Base-by-base conservation (phyloP, 2,113 vertebrate genomes). In the Microtus pennsylvanicus region DNA sequence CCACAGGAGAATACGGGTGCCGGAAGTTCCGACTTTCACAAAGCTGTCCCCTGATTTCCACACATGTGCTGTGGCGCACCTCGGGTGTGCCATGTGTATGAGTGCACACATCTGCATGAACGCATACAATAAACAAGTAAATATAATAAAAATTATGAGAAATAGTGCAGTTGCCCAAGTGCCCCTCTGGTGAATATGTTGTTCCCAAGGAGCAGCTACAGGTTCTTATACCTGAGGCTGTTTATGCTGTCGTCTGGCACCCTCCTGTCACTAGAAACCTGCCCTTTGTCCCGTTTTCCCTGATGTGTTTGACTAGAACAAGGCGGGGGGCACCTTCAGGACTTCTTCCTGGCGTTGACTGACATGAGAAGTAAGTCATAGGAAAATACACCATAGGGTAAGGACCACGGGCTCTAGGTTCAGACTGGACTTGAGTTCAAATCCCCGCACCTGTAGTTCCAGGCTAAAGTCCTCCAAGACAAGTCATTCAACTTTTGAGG, bases 201-300 rank as follows among this genome's bases (percentile, higher is more conserved):
- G 1, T 50, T 12, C 67, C 47, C 13, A 83, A 35, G 45, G 24
- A 80, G 30, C 2, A 87, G 70, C 47, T 50, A 14, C 0, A 9
- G 52, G 22, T 85, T 72, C 19, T 74, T 5, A 69, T 19, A 55
- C 10, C 9, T 30, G 61, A 47, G 52, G 26, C n/a, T 80, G 76
- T 13, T 3, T 45, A 9, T 17, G 7, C 42, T 50, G 30, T 38
- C 0, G 22, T 35, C 19, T 0, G 1, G 33, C 1, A 58, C 28
- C 35, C 21, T 38, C 11, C 69, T 14, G 33, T 50, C 88, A 14
- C 81, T 3, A 35, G 80, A 90, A 88, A 74, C 13, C 77, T 86
- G 0, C 22, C 13, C 26, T 88, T 67, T 35, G n/a, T 63, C 82
- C 50, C 21, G 26, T n/a, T 93, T 96, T 83, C 26, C 78, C 38